Conservation (phyloP, 1,140 invertebrate genomes). For the Drosophila busckii region DNA sequence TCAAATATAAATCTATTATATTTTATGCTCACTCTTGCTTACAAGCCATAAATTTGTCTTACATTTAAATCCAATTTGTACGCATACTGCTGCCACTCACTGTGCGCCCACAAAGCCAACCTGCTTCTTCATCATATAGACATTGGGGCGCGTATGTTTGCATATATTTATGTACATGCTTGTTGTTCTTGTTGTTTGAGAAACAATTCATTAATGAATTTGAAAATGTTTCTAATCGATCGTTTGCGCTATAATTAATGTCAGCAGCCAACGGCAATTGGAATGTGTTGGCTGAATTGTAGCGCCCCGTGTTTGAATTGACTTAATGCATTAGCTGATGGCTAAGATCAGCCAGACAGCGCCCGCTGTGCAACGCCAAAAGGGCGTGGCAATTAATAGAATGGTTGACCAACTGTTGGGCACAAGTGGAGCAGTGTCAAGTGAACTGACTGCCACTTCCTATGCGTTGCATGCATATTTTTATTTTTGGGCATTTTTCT, state of each 20-base stretch:
- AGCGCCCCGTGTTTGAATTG: slow-evolving; percentile 1
- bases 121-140: slow-evolving; percentile 35
- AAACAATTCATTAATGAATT: slow-evolving; percentile 76
- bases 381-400: no score
- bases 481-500: slow-evolving; percentile 7
- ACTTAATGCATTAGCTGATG: slow-evolving; percentile 41
- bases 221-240: slow-evolving; percentile 73
- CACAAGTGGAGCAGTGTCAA: no score
- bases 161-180: slow-evolving; percentile 67
- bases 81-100: slow-evolving; percentile 21
- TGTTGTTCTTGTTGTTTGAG: slow-evolving; percentile 41
- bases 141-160: slow-evolving; percentile 46
- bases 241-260: slow-evolving; percentile 76
- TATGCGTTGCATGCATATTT: no score
- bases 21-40: no score
- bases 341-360: neutral
- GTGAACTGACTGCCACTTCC: no score
- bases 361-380: no score
- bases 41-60: neutral
- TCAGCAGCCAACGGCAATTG: slow-evolving; percentile 62
- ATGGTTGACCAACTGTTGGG: no score
- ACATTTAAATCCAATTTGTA: neutral
- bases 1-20: no score
- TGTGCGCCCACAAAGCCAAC: slow-evolving; percentile 31
- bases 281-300: slow-evolving; percentile 61